Percentiles rank a stretch among this genome's conserved stretches.
phyloP scores from a whole-genome alignment of 2,113 vertebrate species.

The Globicephala melas region DNA sequence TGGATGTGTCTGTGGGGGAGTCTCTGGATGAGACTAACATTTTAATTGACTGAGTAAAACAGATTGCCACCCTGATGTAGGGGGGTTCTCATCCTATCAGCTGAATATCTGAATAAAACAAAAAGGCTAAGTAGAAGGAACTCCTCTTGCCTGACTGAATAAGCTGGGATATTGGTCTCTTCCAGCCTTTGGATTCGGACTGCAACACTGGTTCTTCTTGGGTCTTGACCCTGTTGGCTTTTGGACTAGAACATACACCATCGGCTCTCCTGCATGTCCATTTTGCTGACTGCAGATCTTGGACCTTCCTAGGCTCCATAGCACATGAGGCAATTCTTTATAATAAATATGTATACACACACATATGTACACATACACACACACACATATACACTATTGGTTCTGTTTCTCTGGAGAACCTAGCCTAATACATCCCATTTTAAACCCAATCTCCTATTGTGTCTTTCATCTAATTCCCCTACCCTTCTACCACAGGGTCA shows the following conservation, averaged over 20 bases:
- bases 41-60: not conserved
- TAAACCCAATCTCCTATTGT: not conserved
- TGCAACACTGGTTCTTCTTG: not conserved
- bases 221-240: not conserved
- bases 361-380: not conserved
- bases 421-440: not conserved
- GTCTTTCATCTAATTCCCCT: not conserved
- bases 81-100: not conserved
- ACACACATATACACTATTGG: not conserved
- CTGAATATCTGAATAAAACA: not conserved
- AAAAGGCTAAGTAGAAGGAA: not conserved
- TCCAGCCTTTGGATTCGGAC: not conserved
- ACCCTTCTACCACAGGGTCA: accelerated
- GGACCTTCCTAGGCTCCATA: not conserved
- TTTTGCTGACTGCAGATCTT: not conserved
- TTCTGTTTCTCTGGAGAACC: not conserved
- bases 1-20: not conserved
- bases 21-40: not conserved
- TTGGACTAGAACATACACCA: not conserved
- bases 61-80: not conserved
- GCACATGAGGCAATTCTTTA: not conserved
- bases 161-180: not conserved
- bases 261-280: not conserved
- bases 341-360: not conserved
- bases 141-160: not conserved